A percentile compares a stretch with the other conserved stretches of the same genome.
These are phyloP conservation scores for Nasonia longicornis DNA, from an alignment of 1,140 invertebrate genomes.

Conservation along the genomic window DNA sequence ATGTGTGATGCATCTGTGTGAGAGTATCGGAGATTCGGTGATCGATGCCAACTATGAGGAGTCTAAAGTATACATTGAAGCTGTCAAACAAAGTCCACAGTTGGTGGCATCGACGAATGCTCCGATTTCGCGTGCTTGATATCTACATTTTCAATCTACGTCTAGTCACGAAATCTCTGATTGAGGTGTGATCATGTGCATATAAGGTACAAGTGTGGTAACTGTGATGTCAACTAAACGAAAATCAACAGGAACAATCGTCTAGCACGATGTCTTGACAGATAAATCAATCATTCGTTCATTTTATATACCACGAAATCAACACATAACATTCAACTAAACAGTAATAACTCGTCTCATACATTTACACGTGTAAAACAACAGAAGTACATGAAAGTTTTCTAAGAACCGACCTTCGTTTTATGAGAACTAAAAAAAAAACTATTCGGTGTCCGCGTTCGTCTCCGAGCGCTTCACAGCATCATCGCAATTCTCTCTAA, in stretches of 20 bases:
- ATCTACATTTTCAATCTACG: not conserved
- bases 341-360: not conserved
- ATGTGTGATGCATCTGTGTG: not conserved
- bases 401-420: not conserved
- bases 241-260: not conserved
- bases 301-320: not conserved
- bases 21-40: not conserved
- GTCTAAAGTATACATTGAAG: not conserved
- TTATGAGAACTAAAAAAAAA: no score
- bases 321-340: conserved; percentile 4
- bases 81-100: not conserved
- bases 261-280: not conserved
- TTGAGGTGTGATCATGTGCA: not conserved
- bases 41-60: not conserved
- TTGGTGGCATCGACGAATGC: not conserved
- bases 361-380: not conserved
- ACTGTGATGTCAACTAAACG: not conserved
- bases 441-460: no score
- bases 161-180: not conserved
- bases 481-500: no score
- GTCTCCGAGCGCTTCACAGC: no score
- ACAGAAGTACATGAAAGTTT: not conserved
- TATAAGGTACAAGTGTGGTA: not conserved
- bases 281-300: not conserved
- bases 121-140: not conserved